A percentile compares a stretch with the other conserved stretches of the same genome.
Evolutionary conservation across 2,113 vertebrate genomes (phyloP).

Genomic region (Steatornis caripensis): DNA sequence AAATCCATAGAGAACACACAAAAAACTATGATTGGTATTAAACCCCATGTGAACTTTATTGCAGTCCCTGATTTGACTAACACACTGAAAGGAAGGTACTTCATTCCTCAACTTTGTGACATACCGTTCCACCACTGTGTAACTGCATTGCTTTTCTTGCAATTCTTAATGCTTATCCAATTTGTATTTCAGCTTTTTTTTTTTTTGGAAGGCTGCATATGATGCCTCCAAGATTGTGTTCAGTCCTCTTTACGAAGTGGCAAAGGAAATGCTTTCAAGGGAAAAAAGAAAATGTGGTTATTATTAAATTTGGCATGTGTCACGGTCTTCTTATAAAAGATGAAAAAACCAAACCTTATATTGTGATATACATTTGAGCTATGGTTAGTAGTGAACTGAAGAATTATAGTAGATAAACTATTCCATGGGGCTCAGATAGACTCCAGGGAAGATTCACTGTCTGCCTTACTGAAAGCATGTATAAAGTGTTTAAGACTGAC

Average conservation of each 20-base stretch:
- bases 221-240: background rate
- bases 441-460: background rate
- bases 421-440: background rate
- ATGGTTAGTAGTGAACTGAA: background rate
- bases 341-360: background rate
- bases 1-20: background rate
- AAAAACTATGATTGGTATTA: background rate
- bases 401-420: background rate
- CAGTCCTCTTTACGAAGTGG: background rate
- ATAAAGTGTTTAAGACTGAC: slow-evolving; percentile 7
- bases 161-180: background rate
- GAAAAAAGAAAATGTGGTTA: background rate
- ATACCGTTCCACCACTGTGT: background rate
- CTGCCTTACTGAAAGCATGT: background rate
- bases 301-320: background rate
- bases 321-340: background rate
- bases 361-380: background rate
- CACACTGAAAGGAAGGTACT: background rate
- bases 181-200: slow-evolving; percentile 32
- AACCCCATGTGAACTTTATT: background rate
- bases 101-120: background rate
- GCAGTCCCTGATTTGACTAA: background rate
- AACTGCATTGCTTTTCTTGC: slow-evolving; percentile 16
- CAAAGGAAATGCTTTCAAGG: background rate
- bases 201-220: slow-evolving; percentile 25